These are phyloP conservation scores for Dasyprocta punctata DNA, from an alignment of 2,113 vertebrate genomes.

Conservation along the genomic window DNA sequence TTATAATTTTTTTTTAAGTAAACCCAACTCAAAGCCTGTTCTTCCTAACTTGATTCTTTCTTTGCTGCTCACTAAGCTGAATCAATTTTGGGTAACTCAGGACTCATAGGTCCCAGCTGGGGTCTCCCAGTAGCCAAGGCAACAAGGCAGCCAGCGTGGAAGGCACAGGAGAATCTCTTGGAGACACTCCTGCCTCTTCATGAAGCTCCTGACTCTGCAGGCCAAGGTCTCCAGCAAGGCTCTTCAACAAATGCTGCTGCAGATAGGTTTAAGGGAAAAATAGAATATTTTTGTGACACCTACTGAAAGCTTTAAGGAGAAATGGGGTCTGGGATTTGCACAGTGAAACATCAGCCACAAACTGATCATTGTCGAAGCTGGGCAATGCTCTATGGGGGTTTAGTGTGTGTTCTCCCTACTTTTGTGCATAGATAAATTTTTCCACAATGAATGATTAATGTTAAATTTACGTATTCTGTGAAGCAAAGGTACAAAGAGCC, in stretches of 20 bases:
- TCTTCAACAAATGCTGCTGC: not conserved
- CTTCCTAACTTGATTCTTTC: not conserved
- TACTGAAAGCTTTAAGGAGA: not conserved
- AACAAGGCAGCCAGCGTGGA: not conserved
- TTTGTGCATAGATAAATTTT: not conserved
- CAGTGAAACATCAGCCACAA: not conserved
- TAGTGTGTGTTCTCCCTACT: not conserved
- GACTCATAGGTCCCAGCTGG: not conserved
- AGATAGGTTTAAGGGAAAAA: not conserved
- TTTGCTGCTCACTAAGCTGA: not conserved
- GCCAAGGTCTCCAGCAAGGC: not conserved
- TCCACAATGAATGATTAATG: not conserved
- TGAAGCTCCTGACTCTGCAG: not conserved
- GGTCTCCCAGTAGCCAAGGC: not conserved
- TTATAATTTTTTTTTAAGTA: too few species aligned
- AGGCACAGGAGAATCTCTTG: not conserved
- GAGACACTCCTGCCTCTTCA: not conserved
- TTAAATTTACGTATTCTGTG: not conserved
- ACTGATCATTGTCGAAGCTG: not conserved
- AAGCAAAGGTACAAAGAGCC: not conserved
- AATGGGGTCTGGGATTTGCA: not conserved
- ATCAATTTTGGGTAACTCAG: not conserved
- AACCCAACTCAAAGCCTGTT: not conserved
- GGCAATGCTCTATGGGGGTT: not conserved
- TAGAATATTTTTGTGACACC: not conserved